phyloP scores from a whole-genome alignment of 2,113 vertebrate genomes.

The Scomber japonicus region DNA sequence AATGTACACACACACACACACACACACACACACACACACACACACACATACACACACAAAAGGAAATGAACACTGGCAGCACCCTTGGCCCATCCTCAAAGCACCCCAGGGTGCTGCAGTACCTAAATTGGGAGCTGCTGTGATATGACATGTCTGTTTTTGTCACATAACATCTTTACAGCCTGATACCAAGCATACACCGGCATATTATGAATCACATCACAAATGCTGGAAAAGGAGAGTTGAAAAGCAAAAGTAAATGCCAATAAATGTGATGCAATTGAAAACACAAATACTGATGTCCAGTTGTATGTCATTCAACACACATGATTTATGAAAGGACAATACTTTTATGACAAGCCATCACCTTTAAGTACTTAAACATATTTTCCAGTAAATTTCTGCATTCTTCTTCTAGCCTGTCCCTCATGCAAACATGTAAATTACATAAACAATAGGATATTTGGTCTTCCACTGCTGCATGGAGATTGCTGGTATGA shows the following conservation, averaged over 20 bases:
- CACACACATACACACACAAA: no score
- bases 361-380: constrained; percentile 1
- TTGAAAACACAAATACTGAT: constrained; percentile 6
- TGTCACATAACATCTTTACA: neutral
- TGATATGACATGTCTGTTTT: neutral
- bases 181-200: no score
- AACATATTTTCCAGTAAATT: constrained; percentile 8
- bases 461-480: constrained; percentile 31
- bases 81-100: neutral
- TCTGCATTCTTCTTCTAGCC: constrained; percentile 24
- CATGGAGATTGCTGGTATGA: constrained; percentile 40
- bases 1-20: neutral
- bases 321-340: constrained; percentile 12
- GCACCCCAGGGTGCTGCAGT: neutral
- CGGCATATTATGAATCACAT: no score
- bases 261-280: neutral
- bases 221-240: no score
- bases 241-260: no score
- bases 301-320: constrained; percentile 19
- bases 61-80: neutral
- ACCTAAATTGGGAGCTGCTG: neutral
- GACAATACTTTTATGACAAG: neutral
- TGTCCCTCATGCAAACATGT: constrained; percentile 25
- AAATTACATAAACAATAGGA: constrained; percentile 46
- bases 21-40: no score